A percentile compares a stretch with the other conserved stretches of the same genome.
Evolutionary conservation across 2,113 vertebrate species (phyloP).

Genomic region (Pituophis catenifer): DNA sequence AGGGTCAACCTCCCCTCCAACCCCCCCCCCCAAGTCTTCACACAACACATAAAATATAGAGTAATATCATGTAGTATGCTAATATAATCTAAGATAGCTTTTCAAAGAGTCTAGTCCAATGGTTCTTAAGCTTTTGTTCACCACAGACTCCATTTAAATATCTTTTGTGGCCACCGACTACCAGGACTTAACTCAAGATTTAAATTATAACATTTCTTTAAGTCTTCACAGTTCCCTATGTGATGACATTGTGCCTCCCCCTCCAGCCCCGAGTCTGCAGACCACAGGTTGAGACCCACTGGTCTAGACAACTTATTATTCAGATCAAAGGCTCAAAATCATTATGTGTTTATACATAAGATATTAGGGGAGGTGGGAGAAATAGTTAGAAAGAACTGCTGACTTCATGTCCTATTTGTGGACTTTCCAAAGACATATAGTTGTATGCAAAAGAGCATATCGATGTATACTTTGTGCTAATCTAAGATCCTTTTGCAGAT

Average conservation of each 20-base stretch:
- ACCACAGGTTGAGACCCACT: not conserved
- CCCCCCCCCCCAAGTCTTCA: not conserved
- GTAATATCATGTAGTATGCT: not conserved
- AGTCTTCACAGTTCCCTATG: not conserved
- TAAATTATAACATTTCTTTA: not conserved
- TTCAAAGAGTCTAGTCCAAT: not conserved
- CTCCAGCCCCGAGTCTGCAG: not conserved
- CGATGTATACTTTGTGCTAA: not conserved
- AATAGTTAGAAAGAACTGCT: not conserved
- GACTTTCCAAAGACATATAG: not conserved
- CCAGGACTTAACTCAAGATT: not conserved
- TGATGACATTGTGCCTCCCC: not conserved
- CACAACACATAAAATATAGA: not conserved
- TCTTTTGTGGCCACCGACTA: not conserved
- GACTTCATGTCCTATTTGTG: not conserved
- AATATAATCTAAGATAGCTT: not conserved
- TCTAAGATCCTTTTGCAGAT: not conserved
- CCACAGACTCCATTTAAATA: not conserved
- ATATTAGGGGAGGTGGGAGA: not conserved
- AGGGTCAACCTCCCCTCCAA: not conserved
- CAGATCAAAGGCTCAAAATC: not conserved
- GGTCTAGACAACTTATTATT: not conserved
- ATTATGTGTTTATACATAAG: not conserved
- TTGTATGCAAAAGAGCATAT: not conserved
- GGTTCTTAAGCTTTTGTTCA: not conserved